phyloP scores from a whole-genome alignment of 2,888 invertebrate species.

The Crioceris asparagi region DNA sequence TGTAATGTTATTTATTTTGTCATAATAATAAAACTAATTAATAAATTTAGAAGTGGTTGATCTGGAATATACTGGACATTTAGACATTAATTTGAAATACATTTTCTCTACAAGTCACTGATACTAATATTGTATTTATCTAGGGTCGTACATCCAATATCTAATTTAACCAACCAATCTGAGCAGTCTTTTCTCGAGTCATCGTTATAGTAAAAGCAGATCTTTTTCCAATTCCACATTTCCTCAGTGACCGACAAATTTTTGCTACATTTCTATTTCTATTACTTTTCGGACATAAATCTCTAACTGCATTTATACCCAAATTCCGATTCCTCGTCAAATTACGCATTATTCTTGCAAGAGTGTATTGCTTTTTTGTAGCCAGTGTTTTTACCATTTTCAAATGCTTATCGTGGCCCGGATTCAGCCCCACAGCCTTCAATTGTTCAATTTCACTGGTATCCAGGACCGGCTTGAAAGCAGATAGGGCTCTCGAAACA shows the following conservation, averaged over 20 bases:
- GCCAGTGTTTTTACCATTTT: conserved; percentile 36
- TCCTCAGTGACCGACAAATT: no score
- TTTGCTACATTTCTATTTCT: conserved; percentile 8
- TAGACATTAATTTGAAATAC: no score
- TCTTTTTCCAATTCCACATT: neutral
- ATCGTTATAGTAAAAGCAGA: conserved; percentile 3
- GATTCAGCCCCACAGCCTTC: conserved; percentile 53
- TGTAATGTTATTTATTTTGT: no score
- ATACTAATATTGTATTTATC: no score
- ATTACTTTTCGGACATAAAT: conserved; percentile 27
- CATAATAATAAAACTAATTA: no score
- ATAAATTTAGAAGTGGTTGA: no score
- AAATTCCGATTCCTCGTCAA: conserved; percentile 33
- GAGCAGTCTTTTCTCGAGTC: conserved; percentile 6
- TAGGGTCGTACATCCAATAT: no score
- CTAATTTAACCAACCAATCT: conserved; percentile 17
- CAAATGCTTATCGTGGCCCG: conserved; percentile 49
- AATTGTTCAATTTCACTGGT: conserved; percentile 30
- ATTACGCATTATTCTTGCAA: conserved; percentile 30
- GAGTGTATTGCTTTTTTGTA: conserved; percentile 25
- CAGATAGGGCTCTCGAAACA: conserved; percentile 63
- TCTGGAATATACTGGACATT: no score
- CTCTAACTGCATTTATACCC: conserved; percentile 30
- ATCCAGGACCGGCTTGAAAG: conserved; percentile 51
- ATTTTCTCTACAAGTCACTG: no score